A percentile compares a stretch with the other conserved stretches of the same genome.
phyloP scores from a whole-genome alignment of 2,113 vertebrate genomes.

The Brienomyrus brachyistius region DNA sequence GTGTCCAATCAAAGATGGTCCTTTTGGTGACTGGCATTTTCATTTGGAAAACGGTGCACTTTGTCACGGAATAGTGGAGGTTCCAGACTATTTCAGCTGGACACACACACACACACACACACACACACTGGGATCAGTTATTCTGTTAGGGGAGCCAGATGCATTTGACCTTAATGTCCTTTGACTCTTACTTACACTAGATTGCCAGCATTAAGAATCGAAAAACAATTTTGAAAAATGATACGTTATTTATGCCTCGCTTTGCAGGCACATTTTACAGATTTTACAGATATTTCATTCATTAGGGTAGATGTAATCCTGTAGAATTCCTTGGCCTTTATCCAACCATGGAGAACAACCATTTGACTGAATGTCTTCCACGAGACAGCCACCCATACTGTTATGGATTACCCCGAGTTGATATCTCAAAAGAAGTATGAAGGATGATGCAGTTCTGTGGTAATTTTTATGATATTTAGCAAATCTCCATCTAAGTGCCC shows the following conservation, averaged over 20 bases:
- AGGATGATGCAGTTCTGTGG: neutral
- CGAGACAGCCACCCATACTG: neutral
- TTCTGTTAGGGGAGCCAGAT: too few relatives aligned
- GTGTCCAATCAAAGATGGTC: neutral
- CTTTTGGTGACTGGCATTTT: neutral
- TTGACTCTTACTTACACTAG: too few relatives aligned
- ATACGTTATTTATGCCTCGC: too few relatives aligned
- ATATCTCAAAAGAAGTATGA: neutral
- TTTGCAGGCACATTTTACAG: too few relatives aligned
- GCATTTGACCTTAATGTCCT: too few relatives aligned
- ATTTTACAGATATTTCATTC: too few relatives aligned
- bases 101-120: too few relatives aligned
- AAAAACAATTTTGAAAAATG: too few relatives aligned
- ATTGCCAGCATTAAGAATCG: too few relatives aligned
- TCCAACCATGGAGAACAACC: neutral
- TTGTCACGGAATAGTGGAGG: neutral
- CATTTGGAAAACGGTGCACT: neutral
- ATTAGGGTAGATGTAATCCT: neutral
- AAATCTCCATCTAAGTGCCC: neutral
- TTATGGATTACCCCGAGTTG: neutral
- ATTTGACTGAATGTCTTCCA: neutral
- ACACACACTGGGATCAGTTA: too few relatives aligned
- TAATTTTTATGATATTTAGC: neutral
- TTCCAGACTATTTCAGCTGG: too few relatives aligned
- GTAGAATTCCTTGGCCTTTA: neutral